Percentiles rank a stretch among this genome's conserved stretches.
Evolutionary conservation across 2,888 invertebrate genomes (phyloP).

Genomic region (Catocala nupta): DNA sequence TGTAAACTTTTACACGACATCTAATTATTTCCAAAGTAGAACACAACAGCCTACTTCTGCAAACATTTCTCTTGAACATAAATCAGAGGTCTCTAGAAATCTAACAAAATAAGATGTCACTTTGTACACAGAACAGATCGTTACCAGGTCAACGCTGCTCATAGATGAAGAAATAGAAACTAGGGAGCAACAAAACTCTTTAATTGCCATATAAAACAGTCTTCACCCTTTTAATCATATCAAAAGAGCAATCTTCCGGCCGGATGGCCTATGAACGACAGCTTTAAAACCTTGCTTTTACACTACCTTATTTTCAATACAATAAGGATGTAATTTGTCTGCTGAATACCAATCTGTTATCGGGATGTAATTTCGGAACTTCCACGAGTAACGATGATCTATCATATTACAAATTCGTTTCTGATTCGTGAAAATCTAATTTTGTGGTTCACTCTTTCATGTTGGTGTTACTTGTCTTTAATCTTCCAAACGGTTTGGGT

Average conservation of each 20-base stretch:
- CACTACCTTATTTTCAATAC: constrained; percentile 47
- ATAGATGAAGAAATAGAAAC: constrained; percentile 65
- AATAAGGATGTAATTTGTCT: constrained; percentile 60
- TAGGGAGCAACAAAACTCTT: constrained; percentile 73
- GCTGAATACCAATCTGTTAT: constrained; percentile 54
- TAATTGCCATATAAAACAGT: constrained; percentile 85
- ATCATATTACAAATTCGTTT: constrained; percentile 83
- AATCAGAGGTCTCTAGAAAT: constrained; percentile 30
- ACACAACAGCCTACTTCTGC: constrained; percentile 25
- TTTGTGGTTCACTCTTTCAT: constrained; percentile 70
- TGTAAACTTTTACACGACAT: constrained; percentile 6
- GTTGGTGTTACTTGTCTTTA: constrained; percentile 66
- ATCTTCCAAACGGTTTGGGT: constrained; percentile 62
- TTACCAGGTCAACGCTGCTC: constrained; percentile 32
- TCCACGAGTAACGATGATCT: constrained; percentile 77
- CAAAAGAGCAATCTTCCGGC: constrained; percentile 85
- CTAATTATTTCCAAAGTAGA: constrained; percentile 26
- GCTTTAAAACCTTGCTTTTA: constrained; percentile 54
- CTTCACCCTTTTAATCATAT: constrained; percentile 86
- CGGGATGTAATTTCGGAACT: constrained; percentile 73
- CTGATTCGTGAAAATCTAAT: constrained; percentile 84
- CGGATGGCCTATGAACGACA: constrained; percentile 73
- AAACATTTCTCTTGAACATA: constrained; percentile 26
- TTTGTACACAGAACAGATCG: constrained; percentile 27
- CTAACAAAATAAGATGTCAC: constrained; percentile 35